Base-by-base conservation (phyloP, 2,113 vertebrate genomes). In the Cochlearius cochlearius region DNA sequence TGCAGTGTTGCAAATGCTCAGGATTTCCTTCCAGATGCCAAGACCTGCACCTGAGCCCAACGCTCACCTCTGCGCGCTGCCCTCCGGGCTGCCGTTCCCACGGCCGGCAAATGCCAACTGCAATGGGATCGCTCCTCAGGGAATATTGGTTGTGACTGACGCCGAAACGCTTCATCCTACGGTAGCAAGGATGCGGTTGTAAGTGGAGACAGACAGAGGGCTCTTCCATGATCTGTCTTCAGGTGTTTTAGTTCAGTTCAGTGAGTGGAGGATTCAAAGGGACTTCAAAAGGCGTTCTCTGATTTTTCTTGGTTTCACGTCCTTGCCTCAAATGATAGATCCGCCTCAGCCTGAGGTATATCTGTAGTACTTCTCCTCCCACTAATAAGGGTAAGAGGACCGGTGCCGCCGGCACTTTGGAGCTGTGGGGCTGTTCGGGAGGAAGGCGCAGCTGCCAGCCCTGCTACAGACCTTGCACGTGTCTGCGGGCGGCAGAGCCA, bases 41-140 rank as follows among this genome's bases (percentile, higher is more conserved):
- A 36, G 73, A 92, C 15, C 47, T 71, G 47, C 20, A 56, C 26
- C 45, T 86, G 75, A 91, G 75, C 71, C 58, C 15, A 4, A 0
- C 43, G 63, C 45, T 32, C 7, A 1, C 38, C 38, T 77, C 36
- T 43, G 26, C 38, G 5, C 0, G 3, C 43, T 84, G 50, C 62
- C 69, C 55, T 63, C 79, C 0, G 7, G 50, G 69, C 73, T 89
- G 60, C n/a, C 3, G 2, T 74, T 68, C 36, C 32, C 39, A 32
- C 27, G 52, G 56, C 29, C 5, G 13, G 73, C 21, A 68, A 72
- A 81, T 26, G 21, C 60, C 56, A 47, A 0, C 52, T 72, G 43
- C 30, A 23, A 0, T 7, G 22, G 13, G n/a, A 18, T 49, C 0
- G 0, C 27, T 78, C 34, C 67, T 79, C 4, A 2, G 60, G 39